A percentile compares a stretch with the other conserved stretches of the same genome.
Conservation (phyloP, 2,888 invertebrate genomes). For the Sipha maydis region DNA sequence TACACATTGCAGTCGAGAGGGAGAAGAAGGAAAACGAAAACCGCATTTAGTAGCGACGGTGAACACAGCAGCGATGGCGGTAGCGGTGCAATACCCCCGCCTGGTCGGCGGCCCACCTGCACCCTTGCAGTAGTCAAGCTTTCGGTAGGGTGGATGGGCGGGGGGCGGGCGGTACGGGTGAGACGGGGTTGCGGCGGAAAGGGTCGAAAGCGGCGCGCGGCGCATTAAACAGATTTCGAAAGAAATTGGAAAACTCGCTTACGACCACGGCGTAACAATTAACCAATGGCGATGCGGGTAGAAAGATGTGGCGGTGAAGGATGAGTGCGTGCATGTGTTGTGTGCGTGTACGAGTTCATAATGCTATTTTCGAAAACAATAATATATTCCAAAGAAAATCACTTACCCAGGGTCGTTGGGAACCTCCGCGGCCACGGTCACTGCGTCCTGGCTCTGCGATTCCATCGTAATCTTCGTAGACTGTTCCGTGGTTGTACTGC, state of each 20-base stretch:
- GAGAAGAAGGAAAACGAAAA: neutral
- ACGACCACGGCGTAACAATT: neutral
- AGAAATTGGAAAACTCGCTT: constrained; percentile 23
- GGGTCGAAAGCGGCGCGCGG: constrained; percentile 6
- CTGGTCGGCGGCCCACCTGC: constrained; percentile 19
- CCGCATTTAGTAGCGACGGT: neutral
- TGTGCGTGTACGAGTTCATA: neutral
- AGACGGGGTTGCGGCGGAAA: neutral
- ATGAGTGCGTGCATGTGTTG: neutral
- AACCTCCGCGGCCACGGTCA: constrained; percentile 84
- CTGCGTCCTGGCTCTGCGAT: constrained; percentile 82
- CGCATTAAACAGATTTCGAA: constrained; percentile 29
- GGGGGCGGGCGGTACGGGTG: neutral
- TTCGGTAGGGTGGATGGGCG: neutral
- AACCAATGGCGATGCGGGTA: neutral
- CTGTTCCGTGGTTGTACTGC: neutral
- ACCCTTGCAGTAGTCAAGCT: neutral
- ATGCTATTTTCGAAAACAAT: neutral
- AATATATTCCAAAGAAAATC: neutral
- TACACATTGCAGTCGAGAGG: neutral
- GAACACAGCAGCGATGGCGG: neutral
- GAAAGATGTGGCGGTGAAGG: neutral
- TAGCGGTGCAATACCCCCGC: constrained; percentile 26
- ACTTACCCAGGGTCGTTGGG: constrained; percentile 75
- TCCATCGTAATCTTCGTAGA: constrained; percentile 71